A percentile compares a stretch with the other conserved stretches of the same genome.
phyloP scores from a whole-genome alignment of 1,140 invertebrate genomes.

The Sipha flava region DNA sequence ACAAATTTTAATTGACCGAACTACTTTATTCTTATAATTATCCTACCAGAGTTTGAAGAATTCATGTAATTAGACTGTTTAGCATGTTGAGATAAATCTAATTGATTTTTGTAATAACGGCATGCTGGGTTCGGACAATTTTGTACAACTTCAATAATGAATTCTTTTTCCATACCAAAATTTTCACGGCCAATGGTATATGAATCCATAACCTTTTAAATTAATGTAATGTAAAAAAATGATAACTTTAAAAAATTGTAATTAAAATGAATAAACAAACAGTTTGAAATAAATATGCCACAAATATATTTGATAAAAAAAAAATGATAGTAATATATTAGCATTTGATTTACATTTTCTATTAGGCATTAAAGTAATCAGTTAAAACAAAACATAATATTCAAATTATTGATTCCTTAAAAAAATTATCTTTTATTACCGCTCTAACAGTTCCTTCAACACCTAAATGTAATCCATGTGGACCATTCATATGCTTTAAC shows the following conservation, averaged over 20 bases:
- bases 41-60: constrained; percentile 2
- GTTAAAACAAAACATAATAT: too few species aligned
- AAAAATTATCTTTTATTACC: constrained; percentile 45
- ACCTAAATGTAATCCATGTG: constrained; percentile 69
- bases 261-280: too few species aligned
- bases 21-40: not conserved
- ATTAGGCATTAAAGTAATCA: too few species aligned
- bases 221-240: too few species aligned
- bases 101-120: constrained; percentile 73
- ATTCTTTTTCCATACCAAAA: constrained; percentile 83
- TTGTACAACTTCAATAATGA: constrained; percentile 76
- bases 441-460: constrained; percentile 70
- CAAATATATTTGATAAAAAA: too few species aligned
- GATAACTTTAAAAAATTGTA: too few species aligned
- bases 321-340: too few species aligned
- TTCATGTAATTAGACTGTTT: constrained; percentile 26
- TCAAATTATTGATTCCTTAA: not conserved
- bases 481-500: constrained; percentile 79
- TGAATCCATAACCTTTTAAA: constrained; percentile 61
- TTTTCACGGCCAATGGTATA: constrained; percentile 76
- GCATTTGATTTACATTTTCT: too few species aligned
- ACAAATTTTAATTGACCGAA: not conserved
- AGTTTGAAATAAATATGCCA: too few species aligned
- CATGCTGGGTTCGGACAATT: constrained; percentile 77
- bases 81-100: constrained; percentile 43